A percentile compares a stretch with the other conserved stretches of the same genome.
These are phyloP conservation scores for Anarsia innoxiella DNA, from an alignment of 2,888 invertebrate genomes.

Conservation along the genomic window DNA sequence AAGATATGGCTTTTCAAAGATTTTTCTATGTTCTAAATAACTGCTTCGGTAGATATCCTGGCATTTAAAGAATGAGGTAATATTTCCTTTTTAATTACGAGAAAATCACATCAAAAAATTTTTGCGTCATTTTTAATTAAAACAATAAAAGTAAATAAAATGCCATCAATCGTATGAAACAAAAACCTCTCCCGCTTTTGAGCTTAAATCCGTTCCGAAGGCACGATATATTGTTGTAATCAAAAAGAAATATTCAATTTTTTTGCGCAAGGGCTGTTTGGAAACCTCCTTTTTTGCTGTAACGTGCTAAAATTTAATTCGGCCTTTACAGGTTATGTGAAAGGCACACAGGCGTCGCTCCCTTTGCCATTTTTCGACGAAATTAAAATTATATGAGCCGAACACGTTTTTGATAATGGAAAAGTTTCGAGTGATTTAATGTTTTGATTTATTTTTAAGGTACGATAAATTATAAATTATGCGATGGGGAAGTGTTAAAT, in stretches of 20 bases:
- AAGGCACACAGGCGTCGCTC: slow-evolving; percentile 27
- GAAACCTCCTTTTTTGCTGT: slow-evolving; percentile 50
- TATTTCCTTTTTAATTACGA: too few species aligned
- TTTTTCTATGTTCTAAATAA: too few species aligned
- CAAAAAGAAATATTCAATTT: slow-evolving; percentile 74
- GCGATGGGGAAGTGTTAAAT: too few species aligned
- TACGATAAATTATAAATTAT: too few species aligned
- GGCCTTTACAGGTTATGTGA: slow-evolving; percentile 65
- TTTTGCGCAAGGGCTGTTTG: slow-evolving; percentile 60
- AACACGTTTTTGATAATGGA: slow-evolving; percentile 2
- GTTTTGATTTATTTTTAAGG: background rate
- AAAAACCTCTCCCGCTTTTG: too few species aligned
- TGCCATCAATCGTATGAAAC: too few species aligned
- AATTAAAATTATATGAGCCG: slow-evolving; percentile 8
- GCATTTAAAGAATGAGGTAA: too few species aligned
- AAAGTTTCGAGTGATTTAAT: slow-evolving; percentile 1
- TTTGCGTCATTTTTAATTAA: too few species aligned
- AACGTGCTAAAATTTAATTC: slow-evolving; percentile 73
- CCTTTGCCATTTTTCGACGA: slow-evolving; percentile 28
- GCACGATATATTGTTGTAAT: slow-evolving; percentile 72
- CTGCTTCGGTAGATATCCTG: too few species aligned
- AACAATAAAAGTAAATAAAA: too few species aligned
- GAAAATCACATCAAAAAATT: too few species aligned
- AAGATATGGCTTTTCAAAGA: too few species aligned
- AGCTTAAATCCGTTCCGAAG: slow-evolving; percentile 32